Base-by-base conservation (phyloP, 2,797 vertebrate genomes). In the Chaetophractus vellerosus region DNA sequence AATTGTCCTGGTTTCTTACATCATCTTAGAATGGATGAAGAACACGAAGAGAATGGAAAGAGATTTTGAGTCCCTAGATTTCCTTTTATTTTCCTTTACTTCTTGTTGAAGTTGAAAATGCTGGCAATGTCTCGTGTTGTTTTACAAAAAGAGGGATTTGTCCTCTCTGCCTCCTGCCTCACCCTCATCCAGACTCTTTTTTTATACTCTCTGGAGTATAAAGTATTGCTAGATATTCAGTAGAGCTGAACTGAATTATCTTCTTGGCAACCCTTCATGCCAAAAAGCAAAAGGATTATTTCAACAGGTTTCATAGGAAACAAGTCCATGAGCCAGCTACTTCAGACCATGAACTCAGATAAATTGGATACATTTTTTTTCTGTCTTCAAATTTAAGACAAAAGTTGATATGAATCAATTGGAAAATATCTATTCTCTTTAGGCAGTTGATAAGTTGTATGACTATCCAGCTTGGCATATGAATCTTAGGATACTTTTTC, bases 291-390 rank as follows among this genome's bases (percentile, higher is more conserved):
- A 80, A 64, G 75, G 55, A 19, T 94, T 93, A 94, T 96, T 80
- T 26, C 23, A 91, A 72, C 11, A 80, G 19, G 63, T 91, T 94
- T 96, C 69, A 80, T 19, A 91, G 88, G 57, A 93, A 96, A 66
- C 19, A 92, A 91, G 66, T 59, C 38, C 7, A 5, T 75, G 86
- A 26, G 33, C 69, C 71, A 91, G 66, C 38, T 89, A 33, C 23
- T 95, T 92, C 81, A 91, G 91, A 88, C 74, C 23, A 55, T 88
- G 36, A 97, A 95, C 66, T 92, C 81, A 72, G 36, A 78, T 75
- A 85, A 81, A 64, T 88, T 94, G 38, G 12, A 88, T 79, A 61
- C 68, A 69, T 87, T 66, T 83, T 69, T 69, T 79, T 92, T 71
- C 68, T 88, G 28, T 81, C 76, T 84, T 91, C 71, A 85, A 45